These are phyloP conservation scores for Plutomurus gul DNA, from an alignment of 1,140 invertebrate genomes.

Conservation along the genomic window DNA sequence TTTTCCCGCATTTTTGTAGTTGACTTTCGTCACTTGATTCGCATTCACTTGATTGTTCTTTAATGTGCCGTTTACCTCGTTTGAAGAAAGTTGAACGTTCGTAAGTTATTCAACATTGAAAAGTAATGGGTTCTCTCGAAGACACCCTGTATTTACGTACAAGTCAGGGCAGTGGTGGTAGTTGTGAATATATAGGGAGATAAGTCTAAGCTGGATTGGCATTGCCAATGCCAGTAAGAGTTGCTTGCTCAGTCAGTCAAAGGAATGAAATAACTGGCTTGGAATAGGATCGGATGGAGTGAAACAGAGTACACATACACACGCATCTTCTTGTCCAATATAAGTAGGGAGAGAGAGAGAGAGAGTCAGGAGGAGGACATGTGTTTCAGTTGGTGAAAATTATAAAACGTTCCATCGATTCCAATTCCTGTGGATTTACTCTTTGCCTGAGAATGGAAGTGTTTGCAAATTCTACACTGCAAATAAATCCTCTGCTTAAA, in stretches of 20 bases:
- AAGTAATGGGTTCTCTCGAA: too few species aligned
- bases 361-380: not conserved
- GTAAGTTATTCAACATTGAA: too few species aligned
- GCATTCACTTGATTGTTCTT: too few species aligned
- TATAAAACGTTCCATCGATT: not conserved
- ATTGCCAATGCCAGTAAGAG: not conserved
- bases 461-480: slow-evolving; percentile 2
- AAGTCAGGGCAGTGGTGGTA: too few species aligned
- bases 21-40: too few species aligned
- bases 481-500: slow-evolving; percentile 3
- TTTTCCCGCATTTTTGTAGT: too few species aligned
- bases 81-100: too few species aligned
- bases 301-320: not conserved
- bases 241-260: not conserved
- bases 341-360: too few species aligned
- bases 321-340: not conserved
- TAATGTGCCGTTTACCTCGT: too few species aligned
- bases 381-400: not conserved
- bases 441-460: not conserved
- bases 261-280: not conserved
- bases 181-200: too few species aligned
- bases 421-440: slow-evolving; percentile 9
- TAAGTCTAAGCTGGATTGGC: not conserved
- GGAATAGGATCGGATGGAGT: too few species aligned
- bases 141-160: too few species aligned